Percentiles rank a stretch among this genome's conserved stretches.
Conservation (phyloP, 2,888 invertebrate genomes). For the Malthinus seriepunctatus region DNA sequence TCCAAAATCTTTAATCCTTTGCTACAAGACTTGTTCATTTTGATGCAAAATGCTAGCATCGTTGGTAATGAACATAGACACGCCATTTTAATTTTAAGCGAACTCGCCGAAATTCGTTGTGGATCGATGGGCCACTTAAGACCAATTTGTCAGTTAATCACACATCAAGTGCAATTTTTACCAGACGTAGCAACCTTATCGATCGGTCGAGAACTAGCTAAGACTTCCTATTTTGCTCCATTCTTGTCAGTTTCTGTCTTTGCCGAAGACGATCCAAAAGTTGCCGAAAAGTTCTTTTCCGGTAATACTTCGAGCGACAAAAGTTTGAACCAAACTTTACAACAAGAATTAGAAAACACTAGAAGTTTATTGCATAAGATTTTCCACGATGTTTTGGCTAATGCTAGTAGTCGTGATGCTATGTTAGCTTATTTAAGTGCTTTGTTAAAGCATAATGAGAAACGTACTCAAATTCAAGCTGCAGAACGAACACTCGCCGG, state of each 20-base stretch:
- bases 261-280: constrained; percentile 88
- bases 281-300: constrained; percentile 76
- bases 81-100: constrained; percentile 65
- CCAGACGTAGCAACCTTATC: constrained; percentile 71
- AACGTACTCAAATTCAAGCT: constrained; percentile 86
- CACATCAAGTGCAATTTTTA: constrained; percentile 70
- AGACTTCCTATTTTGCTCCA: constrained; percentile 86
- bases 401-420: constrained; percentile 76
- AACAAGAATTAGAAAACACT: constrained; percentile 79
- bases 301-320: constrained; percentile 63
- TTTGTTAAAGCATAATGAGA: constrained; percentile 79
- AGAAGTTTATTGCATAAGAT: constrained; percentile 78
- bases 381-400: constrained; percentile 82
- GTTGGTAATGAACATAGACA: constrained; percentile 68
- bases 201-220: constrained; percentile 79
- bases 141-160: constrained; percentile 74
- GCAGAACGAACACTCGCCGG: constrained; percentile 87
- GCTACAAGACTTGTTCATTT: constrained; percentile 70
- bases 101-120: constrained; percentile 79
- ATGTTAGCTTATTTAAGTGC: constrained; percentile 80
- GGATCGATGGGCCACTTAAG: constrained; percentile 57
- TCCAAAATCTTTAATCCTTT: constrained; percentile 65
- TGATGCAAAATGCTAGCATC: constrained; percentile 70
- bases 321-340: constrained; percentile 70
- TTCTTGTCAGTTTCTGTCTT: constrained; percentile 91